These are phyloP conservation scores for Rousettus leschenaultii DNA, from an alignment of 2,113 vertebrate species.

Conservation along the genomic window DNA sequence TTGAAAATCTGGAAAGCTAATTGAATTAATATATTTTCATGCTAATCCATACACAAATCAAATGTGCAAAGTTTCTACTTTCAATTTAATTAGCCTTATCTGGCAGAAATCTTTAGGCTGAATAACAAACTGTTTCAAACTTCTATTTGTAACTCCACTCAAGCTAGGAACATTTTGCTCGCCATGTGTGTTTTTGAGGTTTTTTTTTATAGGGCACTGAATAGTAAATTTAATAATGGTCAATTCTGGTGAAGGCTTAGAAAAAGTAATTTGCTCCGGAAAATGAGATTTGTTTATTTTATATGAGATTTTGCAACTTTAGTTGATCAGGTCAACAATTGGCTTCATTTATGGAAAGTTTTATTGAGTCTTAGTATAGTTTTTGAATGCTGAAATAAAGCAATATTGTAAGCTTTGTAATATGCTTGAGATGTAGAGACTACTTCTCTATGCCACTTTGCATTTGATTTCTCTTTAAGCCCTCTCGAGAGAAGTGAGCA, in stretches of 20 bases:
- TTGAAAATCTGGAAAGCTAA: background rate
- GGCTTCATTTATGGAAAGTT: background rate
- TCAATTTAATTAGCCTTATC: constrained; percentile 52
- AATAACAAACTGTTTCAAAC: constrained; percentile 3
- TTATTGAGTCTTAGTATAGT: background rate
- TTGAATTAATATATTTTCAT: constrained; percentile 21
- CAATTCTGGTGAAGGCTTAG: background rate
- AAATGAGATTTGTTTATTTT: background rate
- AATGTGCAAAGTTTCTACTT: constrained; percentile 57
- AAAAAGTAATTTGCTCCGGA: background rate
- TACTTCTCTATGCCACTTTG: background rate
- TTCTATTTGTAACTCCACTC: background rate
- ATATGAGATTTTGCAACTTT: background rate
- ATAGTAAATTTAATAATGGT: constrained; percentile 14
- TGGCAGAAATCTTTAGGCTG: background rate
- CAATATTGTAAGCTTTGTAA: background rate
- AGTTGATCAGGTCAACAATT: background rate
- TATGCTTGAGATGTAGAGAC: background rate
- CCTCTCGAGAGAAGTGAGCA: constrained; percentile 32
- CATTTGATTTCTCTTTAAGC: constrained; percentile 21
- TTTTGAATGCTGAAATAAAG: background rate
- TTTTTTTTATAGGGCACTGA: background rate
- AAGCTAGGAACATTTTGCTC: constrained; percentile 44
- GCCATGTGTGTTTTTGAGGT: background rate
- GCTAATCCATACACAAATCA: constrained; percentile 43